phyloP scores from a whole-genome alignment of 2,113 vertebrate genomes.

The Vicugna pacos region DNA sequence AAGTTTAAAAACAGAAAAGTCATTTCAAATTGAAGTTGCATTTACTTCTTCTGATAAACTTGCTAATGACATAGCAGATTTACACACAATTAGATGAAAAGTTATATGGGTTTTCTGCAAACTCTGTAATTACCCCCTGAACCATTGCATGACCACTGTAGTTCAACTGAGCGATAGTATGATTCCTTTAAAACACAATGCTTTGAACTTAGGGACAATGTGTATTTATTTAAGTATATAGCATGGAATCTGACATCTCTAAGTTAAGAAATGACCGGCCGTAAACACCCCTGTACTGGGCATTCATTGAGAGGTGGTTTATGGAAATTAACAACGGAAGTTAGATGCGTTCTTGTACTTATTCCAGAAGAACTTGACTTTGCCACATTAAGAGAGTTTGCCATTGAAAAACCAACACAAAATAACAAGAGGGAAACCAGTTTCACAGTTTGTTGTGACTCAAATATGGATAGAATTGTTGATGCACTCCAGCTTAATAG shows the following conservation, averaged over 20 bases:
- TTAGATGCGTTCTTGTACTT: constrained; percentile 20
- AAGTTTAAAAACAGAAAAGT: neutral
- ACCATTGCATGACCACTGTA: neutral
- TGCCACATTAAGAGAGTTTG: neutral
- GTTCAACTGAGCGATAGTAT: neutral
- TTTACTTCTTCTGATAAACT: constrained; percentile 40
- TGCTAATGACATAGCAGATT: neutral
- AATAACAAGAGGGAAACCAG: neutral
- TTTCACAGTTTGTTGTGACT: neutral
- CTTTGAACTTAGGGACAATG: neutral
- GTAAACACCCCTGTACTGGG: neutral
- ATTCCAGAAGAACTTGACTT: neutral
- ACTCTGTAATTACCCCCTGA: neutral
- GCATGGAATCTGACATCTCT: neutral
- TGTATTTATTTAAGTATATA: neutral
- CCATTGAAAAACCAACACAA: neutral
- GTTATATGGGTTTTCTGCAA: neutral
- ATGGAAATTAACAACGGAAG: neutral
- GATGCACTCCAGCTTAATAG: neutral
- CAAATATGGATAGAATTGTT: neutral
- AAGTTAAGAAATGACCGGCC: constrained; percentile 4
- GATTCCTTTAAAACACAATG: neutral
- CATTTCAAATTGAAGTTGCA: constrained; percentile 37
- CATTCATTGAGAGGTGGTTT: neutral
- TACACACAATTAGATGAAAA: constrained; percentile 17